phyloP scores from a whole-genome alignment of 1,140 invertebrate species.

The Cyclargus thomasi region DNA sequence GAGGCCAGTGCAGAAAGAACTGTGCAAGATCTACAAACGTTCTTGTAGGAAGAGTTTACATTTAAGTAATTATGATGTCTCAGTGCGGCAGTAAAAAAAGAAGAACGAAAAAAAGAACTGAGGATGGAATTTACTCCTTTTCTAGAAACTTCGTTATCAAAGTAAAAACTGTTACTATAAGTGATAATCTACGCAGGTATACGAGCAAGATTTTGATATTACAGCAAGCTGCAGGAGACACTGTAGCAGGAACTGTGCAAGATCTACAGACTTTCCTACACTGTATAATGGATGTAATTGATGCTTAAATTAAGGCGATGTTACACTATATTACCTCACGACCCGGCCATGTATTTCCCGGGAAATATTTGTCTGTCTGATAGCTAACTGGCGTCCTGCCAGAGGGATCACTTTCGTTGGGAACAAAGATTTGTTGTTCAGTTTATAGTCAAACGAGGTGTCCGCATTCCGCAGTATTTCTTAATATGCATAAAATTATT shows the following conservation, averaged over 20 bases:
- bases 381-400: constrained; percentile 48
- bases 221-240: background rate
- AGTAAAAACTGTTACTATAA: too few species aligned
- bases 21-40: background rate
- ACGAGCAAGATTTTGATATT: background rate
- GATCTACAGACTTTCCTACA: background rate
- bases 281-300: background rate
- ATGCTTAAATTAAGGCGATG: background rate
- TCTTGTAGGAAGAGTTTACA: too few species aligned
- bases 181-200: background rate
- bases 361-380: constrained; percentile 67
- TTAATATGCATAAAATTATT: background rate
- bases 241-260: background rate
- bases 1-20: background rate
- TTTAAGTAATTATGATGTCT: too few species aligned
- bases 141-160: background rate
- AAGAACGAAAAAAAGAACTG: background rate
- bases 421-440: constrained; percentile 17
- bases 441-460: background rate
- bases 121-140: background rate
- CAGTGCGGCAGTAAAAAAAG: background rate
- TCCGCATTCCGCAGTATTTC: background rate
- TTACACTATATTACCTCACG: background rate
- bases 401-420: constrained; percentile 61
- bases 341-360: constrained; percentile 42